Base-by-base conservation (phyloP, 2,113 vertebrate species). In the Cranoglanis bouderius region DNA sequence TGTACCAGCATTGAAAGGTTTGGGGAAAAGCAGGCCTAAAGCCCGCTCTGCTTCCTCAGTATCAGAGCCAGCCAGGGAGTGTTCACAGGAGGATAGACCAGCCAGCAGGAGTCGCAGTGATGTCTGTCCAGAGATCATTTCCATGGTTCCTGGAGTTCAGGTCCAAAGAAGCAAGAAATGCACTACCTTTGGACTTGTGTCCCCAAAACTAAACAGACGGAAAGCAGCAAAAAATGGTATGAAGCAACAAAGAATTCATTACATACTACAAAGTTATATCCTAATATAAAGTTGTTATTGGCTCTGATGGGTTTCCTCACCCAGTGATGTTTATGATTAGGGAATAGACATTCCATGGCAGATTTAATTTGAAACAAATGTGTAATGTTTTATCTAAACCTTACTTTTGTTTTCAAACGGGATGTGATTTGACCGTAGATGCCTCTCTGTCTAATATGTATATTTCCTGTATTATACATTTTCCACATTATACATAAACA, bases 151-250 rank as follows among this genome's bases (percentile, higher is more conserved):
- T 46, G 81, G 90, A 90, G 92, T 96, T 35, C 95, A 94, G 0
- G 92, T 93, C 0, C 90, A 95, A 19, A 94, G 95, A 57, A 93
- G 93, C 92, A 97, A 94, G 88, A 96, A 93, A 91, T 90, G 92
- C 26, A 93, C 94, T 0, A 92, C 93, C 0, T 86, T 93, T 67
- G 92, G 93, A 53, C 95, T 85, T 91, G 94, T 92, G 83, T 96
- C 96, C 0, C 95, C 96, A 51, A 95, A 95, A 88, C 88, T 93
- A 91, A 93, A 93, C 86, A 94, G 90, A 92, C 90, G 92, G 77
- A 96, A 93, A 92, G 59, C 91, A 16, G 32, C 35, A 0, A 95
- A 93, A 85, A 97, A 96, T 96, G 98, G 98, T 99, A 94, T 90
- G 90, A 65, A 89, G 67, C 63, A 49, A 7, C 19, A 81, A 74